Base-by-base conservation (phyloP, 2,113 vertebrate genomes). In the Probosciger aterrimus region DNA sequence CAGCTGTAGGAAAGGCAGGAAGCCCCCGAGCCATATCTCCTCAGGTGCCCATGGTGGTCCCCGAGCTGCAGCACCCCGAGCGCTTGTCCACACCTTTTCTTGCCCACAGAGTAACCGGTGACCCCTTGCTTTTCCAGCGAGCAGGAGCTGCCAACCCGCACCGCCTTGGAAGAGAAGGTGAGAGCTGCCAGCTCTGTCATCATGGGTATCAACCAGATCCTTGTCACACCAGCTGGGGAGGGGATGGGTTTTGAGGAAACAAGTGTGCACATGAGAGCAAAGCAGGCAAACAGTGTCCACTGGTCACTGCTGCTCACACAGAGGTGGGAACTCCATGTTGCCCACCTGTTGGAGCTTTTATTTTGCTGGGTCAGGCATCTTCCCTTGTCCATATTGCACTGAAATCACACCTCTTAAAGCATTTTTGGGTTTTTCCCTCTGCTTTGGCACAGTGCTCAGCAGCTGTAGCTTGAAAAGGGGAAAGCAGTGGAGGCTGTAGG, bases 131-230 rank as follows among this genome's bases (percentile, higher is more conserved):
- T 82, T 97, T 97, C 73, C 97, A 99, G 99, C 53, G 98, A 99
- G 94, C 91, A 98, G 91, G 99, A 98, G 91, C 96, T 99, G 90
- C 98, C 98, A 9, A 98, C 95, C 74, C 98, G 98, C 47, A 98
- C 97, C 35, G 97, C 98, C 62, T 73, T 98, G 83, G 99, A 99
- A 92, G 99, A 98, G 78, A 99, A 99, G 98, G 99, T 99, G 97
- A 96, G 95, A 89, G 74, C 75, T 84, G 39, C 39, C 41, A 67
- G 53, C 57, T 88, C 52, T 73, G 35, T 47, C 14, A 2, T 53
- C 41, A 8, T 23, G 47, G 62, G 50, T 44, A 8, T 69, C 8
- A 2, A 7, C 69, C 11, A 4, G 59, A 44, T 44, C 50, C 81
- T 76, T 76, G 5, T 33, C 37, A 31, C 43, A 43, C 7, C 2